Conservation (phyloP, 1,140 invertebrate species). For the Macrobrachium rosenbergii region DNA sequence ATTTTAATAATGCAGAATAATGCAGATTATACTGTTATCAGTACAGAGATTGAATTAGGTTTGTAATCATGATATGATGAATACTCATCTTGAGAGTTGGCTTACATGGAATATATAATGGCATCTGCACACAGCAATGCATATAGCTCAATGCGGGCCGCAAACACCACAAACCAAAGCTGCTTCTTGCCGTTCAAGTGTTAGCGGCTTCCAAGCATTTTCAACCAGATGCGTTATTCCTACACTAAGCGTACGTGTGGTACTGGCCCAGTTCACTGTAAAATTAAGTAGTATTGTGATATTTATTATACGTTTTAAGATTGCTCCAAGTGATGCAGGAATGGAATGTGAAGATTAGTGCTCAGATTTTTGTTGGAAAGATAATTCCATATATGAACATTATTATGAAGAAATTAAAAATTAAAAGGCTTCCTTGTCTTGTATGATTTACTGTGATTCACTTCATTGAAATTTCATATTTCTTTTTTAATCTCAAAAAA, state of each 20-base stretch:
- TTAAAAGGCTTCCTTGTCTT: no score
- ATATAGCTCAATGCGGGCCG: not conserved
- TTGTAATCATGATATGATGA: no score
- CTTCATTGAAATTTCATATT: no score
- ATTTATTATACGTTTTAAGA: slow-evolving; percentile 51
- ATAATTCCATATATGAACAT: slow-evolving; percentile 6
- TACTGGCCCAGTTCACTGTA: slow-evolving; percentile 32
- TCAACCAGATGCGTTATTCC: not conserved
- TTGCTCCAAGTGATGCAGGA: slow-evolving; percentile 25
- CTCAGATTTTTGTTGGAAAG: slow-evolving; percentile 40
- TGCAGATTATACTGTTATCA: no score
- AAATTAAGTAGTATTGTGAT: slow-evolving; percentile 55
- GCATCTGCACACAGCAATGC: no score
- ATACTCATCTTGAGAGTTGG: no score
- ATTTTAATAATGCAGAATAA: no score
- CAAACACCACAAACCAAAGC: not conserved
- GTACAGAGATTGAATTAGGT: no score
- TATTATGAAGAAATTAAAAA: no score
- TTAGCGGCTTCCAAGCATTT: slow-evolving; percentile 28
- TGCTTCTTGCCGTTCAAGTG: slow-evolving; percentile 2
- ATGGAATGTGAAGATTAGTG: slow-evolving; percentile 27
- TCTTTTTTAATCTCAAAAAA: no score
- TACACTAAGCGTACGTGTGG: not conserved
- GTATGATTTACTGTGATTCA: no score
- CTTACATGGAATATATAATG: no score